Base-by-base conservation (phyloP, 2,888 invertebrate species). In the Xestia xanthographa region DNA sequence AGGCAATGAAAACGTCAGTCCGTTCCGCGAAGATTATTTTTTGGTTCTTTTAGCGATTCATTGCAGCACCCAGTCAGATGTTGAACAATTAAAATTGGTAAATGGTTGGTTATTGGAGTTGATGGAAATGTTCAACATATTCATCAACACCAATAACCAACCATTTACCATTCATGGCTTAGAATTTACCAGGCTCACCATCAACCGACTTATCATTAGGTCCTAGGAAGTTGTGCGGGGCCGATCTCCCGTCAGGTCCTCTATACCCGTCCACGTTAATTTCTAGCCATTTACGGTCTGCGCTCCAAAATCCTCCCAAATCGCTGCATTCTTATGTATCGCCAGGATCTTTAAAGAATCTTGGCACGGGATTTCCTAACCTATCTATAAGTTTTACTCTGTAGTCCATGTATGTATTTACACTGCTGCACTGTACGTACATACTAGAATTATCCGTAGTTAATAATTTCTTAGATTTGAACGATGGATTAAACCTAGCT, bases 311-410 rank as follows among this genome's bases (percentile, higher is more conserved):
- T 26, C 96, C 96, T 66, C 96, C 96, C 66, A 96, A 92, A 86
- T 96, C 96, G 86, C 96, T 96, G 76, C 96, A 96, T 77, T 94
- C 90, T 73, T 93, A 91, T 84, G 91, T 95, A n/a, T 96, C 96
- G 89, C 96, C 95, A 2, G 92, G 95, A 6, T 95, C 94, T 84
- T 90, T 95, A 82, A 96, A 96, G 82, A 92, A 96, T 83, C 96
- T 92, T 0, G 94, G 94, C 9, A 96, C 93, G 50, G 92, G 93
- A 87, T 95, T 95, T 22, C 96, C 96, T 73, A 86, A 92, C 77
- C 91, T 90, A 83, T 96, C 96, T 14, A 93, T 66, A 62, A 95
- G 85, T 85, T 95, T 95, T 0, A 96, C 94, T 91, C 90, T 92
- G 77, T 94, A 96, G 85, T 96, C 96, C 72, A 95, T 87, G 85